phyloP scores from a whole-genome alignment of 2,797 vertebrate genomes.

The Fringilla coelebs region DNA sequence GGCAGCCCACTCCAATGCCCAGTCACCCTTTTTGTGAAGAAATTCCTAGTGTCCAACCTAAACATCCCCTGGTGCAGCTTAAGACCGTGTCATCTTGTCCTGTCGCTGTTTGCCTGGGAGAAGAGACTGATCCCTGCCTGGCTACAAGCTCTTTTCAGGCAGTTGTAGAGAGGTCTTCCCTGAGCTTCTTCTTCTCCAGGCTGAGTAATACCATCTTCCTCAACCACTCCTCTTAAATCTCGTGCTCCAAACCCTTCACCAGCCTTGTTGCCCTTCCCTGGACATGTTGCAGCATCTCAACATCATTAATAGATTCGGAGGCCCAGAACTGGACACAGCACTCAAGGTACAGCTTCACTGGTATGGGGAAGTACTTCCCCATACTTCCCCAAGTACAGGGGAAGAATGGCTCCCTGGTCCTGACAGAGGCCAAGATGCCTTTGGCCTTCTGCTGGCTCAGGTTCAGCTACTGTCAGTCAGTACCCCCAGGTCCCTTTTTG shows the following conservation, averaged over 20 bases:
- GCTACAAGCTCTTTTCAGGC: not conserved
- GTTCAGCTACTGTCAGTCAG: not conserved
- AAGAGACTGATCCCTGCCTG: too few relatives aligned
- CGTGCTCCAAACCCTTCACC: not conserved
- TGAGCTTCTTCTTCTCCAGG: not conserved
- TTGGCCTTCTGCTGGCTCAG: not conserved
- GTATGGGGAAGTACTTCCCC: too few relatives aligned
- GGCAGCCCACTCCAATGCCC: not conserved
- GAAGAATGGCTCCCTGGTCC: not conserved
- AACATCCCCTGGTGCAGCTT: not conserved
- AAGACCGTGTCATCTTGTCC: not conserved
- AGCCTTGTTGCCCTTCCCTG: not conserved
- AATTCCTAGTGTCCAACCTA: not conserved
- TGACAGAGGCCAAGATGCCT: not conserved
- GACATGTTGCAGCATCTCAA: not conserved
- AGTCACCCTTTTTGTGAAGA: not conserved
- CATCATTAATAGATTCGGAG: not conserved
- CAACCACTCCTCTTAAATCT: not conserved
- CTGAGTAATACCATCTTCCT: not conserved
- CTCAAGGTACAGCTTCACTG: not conserved
- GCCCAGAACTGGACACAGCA: not conserved
- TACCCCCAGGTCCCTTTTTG: not conserved
- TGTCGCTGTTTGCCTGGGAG: not conserved
- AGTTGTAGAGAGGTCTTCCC: not conserved
- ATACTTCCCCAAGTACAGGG: not conserved